phyloP scores from a whole-genome alignment of 2,113 vertebrate genomes.

The Pitta sordida region DNA sequence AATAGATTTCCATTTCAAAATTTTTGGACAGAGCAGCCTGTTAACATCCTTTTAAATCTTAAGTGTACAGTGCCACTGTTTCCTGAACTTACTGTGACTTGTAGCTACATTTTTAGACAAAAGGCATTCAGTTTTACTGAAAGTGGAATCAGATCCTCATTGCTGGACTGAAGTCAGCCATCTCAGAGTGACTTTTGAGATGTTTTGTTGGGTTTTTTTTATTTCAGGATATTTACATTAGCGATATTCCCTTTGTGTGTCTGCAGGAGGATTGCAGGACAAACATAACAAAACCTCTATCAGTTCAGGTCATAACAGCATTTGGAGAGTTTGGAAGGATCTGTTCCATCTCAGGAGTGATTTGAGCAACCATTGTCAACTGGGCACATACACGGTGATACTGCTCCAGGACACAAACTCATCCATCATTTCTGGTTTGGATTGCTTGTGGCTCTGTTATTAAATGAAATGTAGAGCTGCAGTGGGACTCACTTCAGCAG shows the following conservation, averaged over 20 bases:
- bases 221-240: conserved; percentile 25
- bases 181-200: conserved; percentile 29
- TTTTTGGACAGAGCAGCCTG: conserved; percentile 15
- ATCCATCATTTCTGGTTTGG: not conserved
- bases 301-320: not conserved
- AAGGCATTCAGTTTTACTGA: not conserved
- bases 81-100: conserved; percentile 26
- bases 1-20: conserved; percentile 25
- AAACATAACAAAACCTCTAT: not conserved
- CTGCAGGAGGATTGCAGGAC: not conserved
- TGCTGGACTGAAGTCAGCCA: not conserved
- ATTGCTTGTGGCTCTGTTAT: not conserved
- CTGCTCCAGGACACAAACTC: not conserved
- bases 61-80: not conserved
- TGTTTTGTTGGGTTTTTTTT: too few relatives aligned
- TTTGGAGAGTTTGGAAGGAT: not conserved
- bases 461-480: not conserved
- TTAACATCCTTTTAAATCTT: conserved; percentile 42
- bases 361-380: not conserved
- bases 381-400: not conserved
- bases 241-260: not conserved
- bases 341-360: not conserved
- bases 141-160: not conserved
- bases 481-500: not conserved
- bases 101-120: conserved; percentile 5